phyloP scores from a whole-genome alignment of 2,113 vertebrate species.

The Gorsachius goisagi region DNA sequence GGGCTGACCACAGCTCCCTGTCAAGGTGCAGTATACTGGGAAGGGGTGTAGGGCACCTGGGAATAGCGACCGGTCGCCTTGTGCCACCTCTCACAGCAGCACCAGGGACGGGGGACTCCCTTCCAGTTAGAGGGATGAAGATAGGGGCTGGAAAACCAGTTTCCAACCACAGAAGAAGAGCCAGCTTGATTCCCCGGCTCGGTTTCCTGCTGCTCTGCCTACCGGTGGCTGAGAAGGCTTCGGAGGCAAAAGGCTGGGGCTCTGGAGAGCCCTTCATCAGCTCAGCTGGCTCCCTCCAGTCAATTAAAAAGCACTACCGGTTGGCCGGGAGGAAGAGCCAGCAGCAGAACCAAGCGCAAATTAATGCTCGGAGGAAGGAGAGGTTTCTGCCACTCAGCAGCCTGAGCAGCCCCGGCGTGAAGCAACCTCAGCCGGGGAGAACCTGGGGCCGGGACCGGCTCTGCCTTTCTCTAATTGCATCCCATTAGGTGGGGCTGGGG shows the following conservation, averaged over 20 bases:
- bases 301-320: conserved; percentile 22
- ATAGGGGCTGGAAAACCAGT: not conserved
- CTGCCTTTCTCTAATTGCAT: not conserved
- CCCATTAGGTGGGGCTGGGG: not conserved
- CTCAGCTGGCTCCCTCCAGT: not conserved
- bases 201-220: not conserved
- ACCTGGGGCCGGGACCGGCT: accelerated
- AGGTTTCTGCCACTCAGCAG: not conserved
- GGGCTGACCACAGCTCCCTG: not conserved
- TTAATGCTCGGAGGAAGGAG: not conserved
- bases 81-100: not conserved
- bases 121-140: not conserved
- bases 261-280: not conserved
- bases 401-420: not conserved
- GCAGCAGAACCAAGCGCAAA: not conserved
- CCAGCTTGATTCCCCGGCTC: not conserved
- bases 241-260: not conserved
- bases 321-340: not conserved
- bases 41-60: not conserved
- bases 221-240: not conserved
- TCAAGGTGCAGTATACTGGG: not conserved
- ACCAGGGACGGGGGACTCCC: accelerated
- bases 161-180: not conserved
- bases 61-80: not conserved
- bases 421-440: not conserved